Evolutionary conservation across 23 tunicate genomes (phyloP), one percentile per base, ranked within the genome.

Genomic region (Phallusia fumigata): DNA sequence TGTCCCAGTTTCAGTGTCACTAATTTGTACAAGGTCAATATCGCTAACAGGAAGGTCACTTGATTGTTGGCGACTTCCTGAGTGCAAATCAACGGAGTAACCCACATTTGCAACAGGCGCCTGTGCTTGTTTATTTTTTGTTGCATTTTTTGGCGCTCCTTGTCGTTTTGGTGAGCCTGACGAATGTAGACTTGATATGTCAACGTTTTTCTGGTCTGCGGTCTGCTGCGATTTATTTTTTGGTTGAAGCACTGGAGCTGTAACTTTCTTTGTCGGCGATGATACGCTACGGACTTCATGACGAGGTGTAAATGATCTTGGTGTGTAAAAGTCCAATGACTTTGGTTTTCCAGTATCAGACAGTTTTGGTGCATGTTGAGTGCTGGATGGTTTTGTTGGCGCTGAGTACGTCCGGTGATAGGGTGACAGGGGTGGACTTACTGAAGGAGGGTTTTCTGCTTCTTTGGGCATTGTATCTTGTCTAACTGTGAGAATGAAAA

Each of bases 221-320:
- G 52, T 12, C 19, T 73, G 3, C 19, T 13, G 21, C 3, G 26
- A 30, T 30, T 50, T 34, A 31, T 79, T 81, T 32, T 73, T 65
- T 65, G 36, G 36, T 6, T 30, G 32, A 12, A 49, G 40, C 0
- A 84, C 87, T 0, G 87, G 87, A 16, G 87, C 76, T 10, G 87
- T 47, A 33, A 84, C 31, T 53, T 84, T 84, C 32, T 33, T n/a
- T 8, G 81, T 53, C 0, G 81, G 87, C 31, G 87, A 84, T 31
- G 87, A 75, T 33, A 76, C 87, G 12, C 33, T 13, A 35, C 44
- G 45, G 5, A 74, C 34, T 18, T 24, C 69, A 16, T 58, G 69
- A 58, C 28, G 28, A 21, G 26, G 69, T 1, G 69, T 21, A 13
- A 58, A 58, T 58, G 69, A 58, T 24, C 69, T 58, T 58, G 69